Evolutionary conservation across 2,888 invertebrate genomes (phyloP), one percentile per base, ranked within the genome.

Genomic region (Platynereis dumerilii): DNA sequence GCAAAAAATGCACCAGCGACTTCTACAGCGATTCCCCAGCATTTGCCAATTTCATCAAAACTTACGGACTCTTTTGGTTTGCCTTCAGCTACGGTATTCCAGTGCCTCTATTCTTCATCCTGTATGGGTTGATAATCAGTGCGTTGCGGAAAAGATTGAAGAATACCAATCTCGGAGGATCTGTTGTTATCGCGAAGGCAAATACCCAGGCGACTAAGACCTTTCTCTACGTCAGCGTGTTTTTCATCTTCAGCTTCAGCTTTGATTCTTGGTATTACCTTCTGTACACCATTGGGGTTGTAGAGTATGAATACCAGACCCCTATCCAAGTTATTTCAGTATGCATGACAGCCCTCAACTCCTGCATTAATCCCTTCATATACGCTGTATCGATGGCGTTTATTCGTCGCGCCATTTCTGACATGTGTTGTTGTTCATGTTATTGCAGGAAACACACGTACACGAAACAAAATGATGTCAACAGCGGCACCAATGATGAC

Each of bases 71-170:
- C 5, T 12, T 20, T 22, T 48, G 48, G 48, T 48, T 48, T 48
- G 48, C n/a, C 3, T n/a, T 3, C 22, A n/a, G 7, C 27, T 55
- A 55, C 22, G 54, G 39, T 7, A 20, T 61, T 22, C 61, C 61
- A 34, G 28, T 48, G 12, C 26, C 26, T 5, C 26, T 61, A 29
- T 54, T 61, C 26, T 26, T 29, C 42, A 17, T 53, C 7, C 42
- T 54, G 24, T 61, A 61, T 34, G 61, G 61, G 17, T 1, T 22
- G 1, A 39, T 61, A 34, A 61, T 61, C 42, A 2, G 22, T 2
- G 20, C 24, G n/a, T 54, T 61, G 27, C n/a, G 61, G n/a, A 22
- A 39, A 26, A 53, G 61, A 12, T 29, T 28, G 29, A 34, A 22
- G 39, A 12, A 27, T 26, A 10, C n/a, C 15, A 2, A 52, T 2